Evolutionary conservation across 1,140 invertebrate genomes (phyloP), one percentile per base, ranked within the genome.

Genomic region (Drosophila prosaltans): DNA sequence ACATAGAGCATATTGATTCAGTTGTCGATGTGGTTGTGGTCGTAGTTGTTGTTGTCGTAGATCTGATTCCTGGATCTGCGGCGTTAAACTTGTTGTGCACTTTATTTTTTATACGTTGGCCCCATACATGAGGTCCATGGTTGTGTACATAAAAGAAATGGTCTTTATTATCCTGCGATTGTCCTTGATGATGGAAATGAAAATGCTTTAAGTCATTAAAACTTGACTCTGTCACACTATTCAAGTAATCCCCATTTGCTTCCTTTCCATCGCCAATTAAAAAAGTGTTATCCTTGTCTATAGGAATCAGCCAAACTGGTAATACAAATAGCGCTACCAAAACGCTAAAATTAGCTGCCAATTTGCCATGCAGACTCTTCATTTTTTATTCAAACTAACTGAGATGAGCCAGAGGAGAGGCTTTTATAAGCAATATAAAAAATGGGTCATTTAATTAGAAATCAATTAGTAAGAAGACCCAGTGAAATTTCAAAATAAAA

Each of bases 391-490:
- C 43, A 55, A 39, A 43, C 43, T 32, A 36, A 36, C 16, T 32
- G 39, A 45, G 26, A 7, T 39, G 40, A 11, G 8, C n/a, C 1
- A 21, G 3, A 55, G 16, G 30, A 24, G 16, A 2, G 41, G 28
- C 24, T 76, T 77, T 40, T 77, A 77, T 77, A 77, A 16, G 10
- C 26, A 39, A 55, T 40, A 21, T 45, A 3, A 10, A 10, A 76
- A 76, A 16, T 69, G 73, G 36, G 41, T 60, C 74, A 77, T 57
- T 70, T 70, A 21, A 39, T 57, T 62, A 51, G 39, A 76, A 55
- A 39, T 5, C 54, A 77, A 77, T 77, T 77, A 77, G 74, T 43
- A 77, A 65, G 54, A 41, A 59, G 2, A 26, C 8, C 59, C 28
- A 54, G 70, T 69, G 65, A 76, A 59, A 68, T 57, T 26, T 30